phyloP scores from a whole-genome alignment of 2,888 invertebrate species.

The Pardosa pseudoannulata region DNA sequence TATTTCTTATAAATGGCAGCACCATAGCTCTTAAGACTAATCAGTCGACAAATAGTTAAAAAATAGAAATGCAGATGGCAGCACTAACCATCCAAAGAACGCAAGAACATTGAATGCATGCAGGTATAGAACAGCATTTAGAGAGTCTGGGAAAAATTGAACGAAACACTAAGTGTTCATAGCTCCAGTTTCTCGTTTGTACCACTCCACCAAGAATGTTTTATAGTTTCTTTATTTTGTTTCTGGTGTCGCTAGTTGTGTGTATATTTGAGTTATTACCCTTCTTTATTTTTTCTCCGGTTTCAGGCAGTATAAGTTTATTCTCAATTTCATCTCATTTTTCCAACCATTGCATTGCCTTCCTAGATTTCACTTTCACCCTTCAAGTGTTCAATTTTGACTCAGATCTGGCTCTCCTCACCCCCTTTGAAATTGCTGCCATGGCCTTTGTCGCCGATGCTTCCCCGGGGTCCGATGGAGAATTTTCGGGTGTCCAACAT shows the following conservation, averaged over 20 bases:
- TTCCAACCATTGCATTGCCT: not conserved
- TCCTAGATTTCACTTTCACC: not conserved
- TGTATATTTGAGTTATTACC: no score
- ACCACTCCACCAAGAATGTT: not conserved
- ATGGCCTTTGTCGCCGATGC: conserved; percentile 48
- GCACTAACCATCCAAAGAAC: not conserved
- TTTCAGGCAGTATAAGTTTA: not conserved
- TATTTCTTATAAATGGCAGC: conserved; percentile 11
- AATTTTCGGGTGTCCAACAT: conserved; percentile 66
- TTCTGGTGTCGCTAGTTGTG: no score
- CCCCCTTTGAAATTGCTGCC: conserved; percentile 55
- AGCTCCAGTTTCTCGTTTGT: not conserved
- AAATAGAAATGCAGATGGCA: not conserved
- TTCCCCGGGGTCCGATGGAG: conserved; percentile 52
- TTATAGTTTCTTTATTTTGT: no score
- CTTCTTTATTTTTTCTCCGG: not conserved
- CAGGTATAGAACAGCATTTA: not conserved
- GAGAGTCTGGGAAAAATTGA: not conserved
- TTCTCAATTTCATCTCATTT: not conserved
- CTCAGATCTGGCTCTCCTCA: conserved; percentile 65
- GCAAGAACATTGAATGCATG: not conserved
- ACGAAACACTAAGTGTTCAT: not conserved
- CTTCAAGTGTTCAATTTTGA: not conserved
- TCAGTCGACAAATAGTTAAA: no score
- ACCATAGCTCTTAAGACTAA: not conserved